phyloP scores from a whole-genome alignment of 2,113 vertebrate genomes.

The Entomyzon cyanotis region DNA sequence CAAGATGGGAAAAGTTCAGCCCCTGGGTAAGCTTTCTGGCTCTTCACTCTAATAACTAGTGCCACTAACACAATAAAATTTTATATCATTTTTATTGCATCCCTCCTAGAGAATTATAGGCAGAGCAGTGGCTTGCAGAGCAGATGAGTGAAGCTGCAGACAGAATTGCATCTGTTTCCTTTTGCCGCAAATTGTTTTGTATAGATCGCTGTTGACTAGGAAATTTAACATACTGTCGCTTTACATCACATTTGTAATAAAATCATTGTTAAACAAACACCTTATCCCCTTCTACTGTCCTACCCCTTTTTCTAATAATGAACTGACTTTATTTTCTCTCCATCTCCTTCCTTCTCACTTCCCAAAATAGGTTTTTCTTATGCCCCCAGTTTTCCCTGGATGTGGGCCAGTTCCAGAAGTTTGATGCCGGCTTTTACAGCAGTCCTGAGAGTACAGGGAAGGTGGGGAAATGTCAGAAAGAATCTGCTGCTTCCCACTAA shows the following conservation, averaged over 20 bases:
- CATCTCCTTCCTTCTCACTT: background rate
- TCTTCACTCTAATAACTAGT: conserved; percentile 68
- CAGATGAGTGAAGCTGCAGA: conserved; percentile 62
- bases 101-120: conserved; percentile 65
- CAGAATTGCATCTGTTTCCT: conserved; percentile 53
- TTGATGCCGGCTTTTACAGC: background rate
- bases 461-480: background rate
- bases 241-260: conserved; percentile 4
- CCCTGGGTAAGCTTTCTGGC: conserved; percentile 62
- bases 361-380: background rate
- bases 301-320: background rate
- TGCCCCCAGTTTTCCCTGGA: background rate
- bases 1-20: conserved; percentile 51
- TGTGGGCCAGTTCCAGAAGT: background rate
- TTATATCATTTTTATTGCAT: conserved; percentile 71
- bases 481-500: background rate
- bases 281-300: background rate
- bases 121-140: background rate
- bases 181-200: conserved; percentile 37
- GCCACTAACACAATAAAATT: conserved; percentile 74
- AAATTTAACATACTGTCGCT: conserved; percentile 32
- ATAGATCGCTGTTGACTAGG: conserved; percentile 11
- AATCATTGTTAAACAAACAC: conserved; percentile 16
- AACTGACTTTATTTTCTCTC: background rate
- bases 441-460: background rate